Evolutionary conservation across 2,113 vertebrate genomes (phyloP).

Genomic region (Antigone vipio): DNA sequence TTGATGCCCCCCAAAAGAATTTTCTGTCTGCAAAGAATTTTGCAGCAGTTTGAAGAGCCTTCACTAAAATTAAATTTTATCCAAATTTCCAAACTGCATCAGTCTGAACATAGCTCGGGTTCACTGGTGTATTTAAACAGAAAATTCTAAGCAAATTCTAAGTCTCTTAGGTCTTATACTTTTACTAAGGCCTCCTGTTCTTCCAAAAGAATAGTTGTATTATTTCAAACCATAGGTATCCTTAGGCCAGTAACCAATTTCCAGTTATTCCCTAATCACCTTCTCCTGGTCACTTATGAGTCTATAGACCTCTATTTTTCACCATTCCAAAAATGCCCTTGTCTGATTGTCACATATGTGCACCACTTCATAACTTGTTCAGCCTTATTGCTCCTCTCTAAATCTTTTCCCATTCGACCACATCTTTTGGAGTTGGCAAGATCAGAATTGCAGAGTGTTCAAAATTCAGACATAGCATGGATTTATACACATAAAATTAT

Average conservation of each 20-base stretch:
- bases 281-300: neutral
- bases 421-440: neutral
- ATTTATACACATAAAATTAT: neutral
- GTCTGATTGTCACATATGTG: fast-evolving
- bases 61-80: neutral
- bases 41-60: neutral
- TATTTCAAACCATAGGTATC: neutral
- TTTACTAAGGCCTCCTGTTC: neutral
- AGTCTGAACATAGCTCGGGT: neutral
- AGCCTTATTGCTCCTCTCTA: neutral
- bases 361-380: neutral
- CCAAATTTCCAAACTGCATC: neutral
- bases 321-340: neutral
- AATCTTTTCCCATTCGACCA: neutral
- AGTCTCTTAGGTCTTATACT: neutral
- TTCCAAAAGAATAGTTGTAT: neutral
- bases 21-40: neutral
- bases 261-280: neutral
- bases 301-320: neutral
- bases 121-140: neutral
- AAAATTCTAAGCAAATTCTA: neutral
- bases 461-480: neutral
- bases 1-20: neutral
- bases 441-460: neutral
- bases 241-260: neutral